Conservation (phyloP, 2,888 invertebrate species). For the Pandemis corylana region DNA sequence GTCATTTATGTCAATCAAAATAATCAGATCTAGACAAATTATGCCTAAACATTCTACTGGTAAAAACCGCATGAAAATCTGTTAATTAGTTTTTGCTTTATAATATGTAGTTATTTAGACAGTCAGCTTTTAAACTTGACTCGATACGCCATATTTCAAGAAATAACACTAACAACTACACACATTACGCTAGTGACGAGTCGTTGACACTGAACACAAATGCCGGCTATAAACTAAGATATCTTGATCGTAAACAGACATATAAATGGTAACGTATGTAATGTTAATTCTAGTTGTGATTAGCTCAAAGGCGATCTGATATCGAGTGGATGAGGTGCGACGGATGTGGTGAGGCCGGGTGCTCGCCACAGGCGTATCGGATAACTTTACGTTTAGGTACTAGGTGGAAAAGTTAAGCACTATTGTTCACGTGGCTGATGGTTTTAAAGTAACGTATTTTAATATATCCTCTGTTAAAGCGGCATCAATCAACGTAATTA, state of each 20-base stretch:
- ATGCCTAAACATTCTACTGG: too few species aligned
- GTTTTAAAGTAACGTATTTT: too few species aligned
- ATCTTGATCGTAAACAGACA: conserved; percentile 1
- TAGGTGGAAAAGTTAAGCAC: conserved; percentile 24
- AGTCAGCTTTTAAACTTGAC: not conserved
- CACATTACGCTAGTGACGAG: not conserved
- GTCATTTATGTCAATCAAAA: too few species aligned
- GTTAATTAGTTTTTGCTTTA: too few species aligned
- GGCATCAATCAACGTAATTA: too few species aligned
- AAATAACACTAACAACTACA: not conserved
- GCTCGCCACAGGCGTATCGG: conserved; percentile 41
- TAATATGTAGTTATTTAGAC: too few species aligned
- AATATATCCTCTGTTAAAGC: too few species aligned
- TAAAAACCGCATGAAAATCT: too few species aligned
- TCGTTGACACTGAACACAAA: not conserved
- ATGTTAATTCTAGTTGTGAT: conserved; percentile 28
- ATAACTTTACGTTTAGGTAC: conserved; percentile 29
- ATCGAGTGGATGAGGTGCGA: conserved; percentile 44
- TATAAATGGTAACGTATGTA: conserved; percentile 12
- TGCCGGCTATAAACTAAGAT: not conserved
- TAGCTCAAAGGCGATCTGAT: conserved; percentile 39
- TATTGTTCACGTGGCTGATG: not conserved
- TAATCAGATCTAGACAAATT: too few species aligned
- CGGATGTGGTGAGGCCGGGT: conserved; percentile 67
- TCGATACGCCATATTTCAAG: not conserved